phyloP scores from a whole-genome alignment of 2,797 vertebrate species.

The Todus mexicanus region DNA sequence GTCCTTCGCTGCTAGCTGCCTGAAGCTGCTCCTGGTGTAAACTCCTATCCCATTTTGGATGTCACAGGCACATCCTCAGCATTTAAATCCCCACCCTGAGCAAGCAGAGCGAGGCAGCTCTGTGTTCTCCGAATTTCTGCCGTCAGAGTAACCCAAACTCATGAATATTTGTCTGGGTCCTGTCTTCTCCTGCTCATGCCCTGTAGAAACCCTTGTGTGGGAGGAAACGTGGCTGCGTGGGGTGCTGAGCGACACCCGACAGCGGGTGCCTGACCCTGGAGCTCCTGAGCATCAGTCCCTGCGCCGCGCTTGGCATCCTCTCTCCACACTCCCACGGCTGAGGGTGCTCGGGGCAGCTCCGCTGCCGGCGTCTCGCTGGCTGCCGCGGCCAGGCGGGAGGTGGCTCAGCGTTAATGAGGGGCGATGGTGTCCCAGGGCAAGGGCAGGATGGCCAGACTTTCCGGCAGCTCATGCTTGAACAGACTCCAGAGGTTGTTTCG shows the following conservation, averaged over 20 bases:
- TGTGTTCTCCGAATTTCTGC: neutral
- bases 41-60: neutral
- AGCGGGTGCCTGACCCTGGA: fast-evolving
- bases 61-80: neutral
- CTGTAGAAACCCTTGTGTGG: neutral
- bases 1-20: constrained; percentile 14
- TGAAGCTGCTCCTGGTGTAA: neutral
- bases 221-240: neutral
- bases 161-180: neutral
- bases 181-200: neutral
- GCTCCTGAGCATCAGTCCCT: neutral
- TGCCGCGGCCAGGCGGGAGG: neutral
- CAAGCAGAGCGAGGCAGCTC: neutral
- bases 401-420: neutral
- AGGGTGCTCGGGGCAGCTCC: neutral
- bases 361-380: fast-evolving
- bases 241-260: neutral
- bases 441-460: neutral
- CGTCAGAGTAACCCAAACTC: neutral
- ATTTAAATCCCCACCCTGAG: neutral
- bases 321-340: fast-evolving
- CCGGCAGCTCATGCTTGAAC: neutral
- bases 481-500: neutral
- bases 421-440: neutral
- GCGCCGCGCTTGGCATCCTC: neutral